Evolutionary conservation across 2,888 invertebrate genomes (phyloP), one percentile per base, ranked within the genome.

Genomic region (Itoplectis maculator): DNA sequence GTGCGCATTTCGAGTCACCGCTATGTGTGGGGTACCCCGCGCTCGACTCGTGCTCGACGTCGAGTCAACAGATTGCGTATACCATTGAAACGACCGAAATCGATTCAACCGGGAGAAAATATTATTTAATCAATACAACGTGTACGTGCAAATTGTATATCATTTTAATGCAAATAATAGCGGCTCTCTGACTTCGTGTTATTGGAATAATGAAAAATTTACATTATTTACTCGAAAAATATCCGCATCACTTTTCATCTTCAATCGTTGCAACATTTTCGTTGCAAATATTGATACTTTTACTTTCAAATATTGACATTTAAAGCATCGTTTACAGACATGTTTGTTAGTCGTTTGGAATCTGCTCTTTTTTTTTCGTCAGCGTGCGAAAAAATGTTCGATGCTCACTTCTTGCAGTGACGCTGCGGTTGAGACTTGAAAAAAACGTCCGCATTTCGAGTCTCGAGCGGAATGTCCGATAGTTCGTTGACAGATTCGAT

Each of bases 81-180:
- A 6, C 23, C 54, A 54, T 54, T 54, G 54, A 54, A 54, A 54
- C 23, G 23, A 13, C 23, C 54, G 54, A 23, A 8, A 54, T 54
- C 54, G 54, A 54, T 54, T 54, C 54, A 13, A 20, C 18, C 18
- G 18, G 18, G 18, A 18, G 9, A 23, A 9, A 54, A 54, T 54
- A 8, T 23, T 23, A 54, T 13, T 54, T 6, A 54, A 20, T 54
- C 23, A 54, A 23, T 54, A 18, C 6, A 51, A 51, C 13, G 13
- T 54, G 11, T 54, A 11, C 23, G 23, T 13, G 11, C 23, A 23
- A 13, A 13, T 51, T 13, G 3, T 4, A n/a, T 20, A 54, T 54
- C 23, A 54, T 54, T 54, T 54, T 13, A 54, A 54, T 23, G 23
- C 11, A n/a, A 54, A 20, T 51, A 8, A 51, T 9, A 4, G 9